Evolutionary conservation across 2,888 invertebrate genomes (phyloP), one percentile per base, ranked within the genome.

Genomic region (Erpobdella octoculata): DNA sequence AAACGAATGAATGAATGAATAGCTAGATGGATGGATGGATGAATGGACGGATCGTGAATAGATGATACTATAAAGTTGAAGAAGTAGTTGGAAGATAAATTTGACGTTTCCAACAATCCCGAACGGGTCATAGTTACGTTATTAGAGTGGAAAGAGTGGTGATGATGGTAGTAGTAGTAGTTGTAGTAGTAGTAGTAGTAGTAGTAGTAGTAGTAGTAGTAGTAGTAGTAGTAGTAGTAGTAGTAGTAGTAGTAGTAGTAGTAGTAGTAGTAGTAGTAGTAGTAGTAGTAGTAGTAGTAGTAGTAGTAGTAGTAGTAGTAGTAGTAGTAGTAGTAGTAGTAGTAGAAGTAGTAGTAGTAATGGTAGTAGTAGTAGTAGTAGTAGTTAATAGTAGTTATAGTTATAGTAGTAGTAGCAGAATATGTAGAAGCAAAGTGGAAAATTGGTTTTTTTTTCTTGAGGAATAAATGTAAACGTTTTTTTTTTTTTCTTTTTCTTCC

Each of bases 221-320:
- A 25, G 12, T 59, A 12, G 61, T 21, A 25, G 61, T 59, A 12
- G 61, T 9, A 9, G 46, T 38, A 41, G 15, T 38, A 67, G 67
- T 38, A 37, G 65, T 36, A 67, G 67, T 41, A 25, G 67, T 38
- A 67, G 67, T 25, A 31, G 41, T 12, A 67, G 8, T 12, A 31
- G 21, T 36, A 64, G 18, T 31, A 59, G 61, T 59, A 59, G 61
- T 59, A 59, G 61, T 21, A 59, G 61, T 59, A 59, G 61, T 59
- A 59, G 61, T 59, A 59, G 61, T 59, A 59, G 61, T 59, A 59
- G 61, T 59, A 59, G 61, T 59, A 59, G 61, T 59, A 59, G 61
- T 59, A 59, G 61, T 59, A 59, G 61, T 59, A 59, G 75, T 65
- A 53, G 37, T 46, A 65, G 66, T 46, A 65, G 48, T 65, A 53